Evolutionary conservation across 2,113 vertebrate genomes (phyloP).

Genomic region (Spilogale gracilis): DNA sequence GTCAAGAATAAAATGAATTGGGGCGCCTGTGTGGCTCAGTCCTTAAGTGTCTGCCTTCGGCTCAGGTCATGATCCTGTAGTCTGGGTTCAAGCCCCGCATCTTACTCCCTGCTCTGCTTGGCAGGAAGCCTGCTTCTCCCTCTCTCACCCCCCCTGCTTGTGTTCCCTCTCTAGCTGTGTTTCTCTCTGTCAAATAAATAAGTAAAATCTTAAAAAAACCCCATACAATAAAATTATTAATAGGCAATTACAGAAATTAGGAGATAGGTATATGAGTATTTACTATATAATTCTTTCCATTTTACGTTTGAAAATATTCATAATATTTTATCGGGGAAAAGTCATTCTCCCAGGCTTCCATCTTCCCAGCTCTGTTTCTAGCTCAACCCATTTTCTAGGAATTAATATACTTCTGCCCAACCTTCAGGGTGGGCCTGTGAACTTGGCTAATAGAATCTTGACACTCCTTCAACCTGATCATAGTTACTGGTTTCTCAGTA

Average conservation of each 20-base stretch:
- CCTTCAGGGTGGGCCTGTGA: neutral
- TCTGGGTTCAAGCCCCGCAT: too few relatives aligned
- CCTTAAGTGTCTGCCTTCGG: too few relatives aligned
- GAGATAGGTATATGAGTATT: neutral
- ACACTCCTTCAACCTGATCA: neutral
- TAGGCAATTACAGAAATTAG: neutral
- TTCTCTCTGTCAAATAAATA: too few relatives aligned
- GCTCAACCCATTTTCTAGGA: neutral
- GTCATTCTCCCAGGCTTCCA: neutral
- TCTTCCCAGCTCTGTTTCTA: neutral
- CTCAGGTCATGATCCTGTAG: too few relatives aligned
- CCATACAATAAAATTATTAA: too few relatives aligned
- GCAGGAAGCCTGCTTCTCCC: too few relatives aligned
- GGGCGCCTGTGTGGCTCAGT: too few relatives aligned
- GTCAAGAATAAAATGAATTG: neutral
- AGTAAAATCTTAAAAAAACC: too few relatives aligned
- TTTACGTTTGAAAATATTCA: neutral
- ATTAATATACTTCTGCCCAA: neutral
- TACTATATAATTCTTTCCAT: constrained; percentile 12
- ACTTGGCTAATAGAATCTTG: neutral
- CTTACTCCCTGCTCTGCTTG: too few relatives aligned
- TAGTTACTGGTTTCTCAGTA: neutral
- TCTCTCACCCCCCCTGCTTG: too few relatives aligned
- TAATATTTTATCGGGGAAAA: neutral
- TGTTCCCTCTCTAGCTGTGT: too few relatives aligned